Percentiles rank a stretch among this genome's conserved stretches.
phyloP scores from a whole-genome alignment of 2,113 vertebrate genomes.

The Onychorhynchus coronatus region DNA sequence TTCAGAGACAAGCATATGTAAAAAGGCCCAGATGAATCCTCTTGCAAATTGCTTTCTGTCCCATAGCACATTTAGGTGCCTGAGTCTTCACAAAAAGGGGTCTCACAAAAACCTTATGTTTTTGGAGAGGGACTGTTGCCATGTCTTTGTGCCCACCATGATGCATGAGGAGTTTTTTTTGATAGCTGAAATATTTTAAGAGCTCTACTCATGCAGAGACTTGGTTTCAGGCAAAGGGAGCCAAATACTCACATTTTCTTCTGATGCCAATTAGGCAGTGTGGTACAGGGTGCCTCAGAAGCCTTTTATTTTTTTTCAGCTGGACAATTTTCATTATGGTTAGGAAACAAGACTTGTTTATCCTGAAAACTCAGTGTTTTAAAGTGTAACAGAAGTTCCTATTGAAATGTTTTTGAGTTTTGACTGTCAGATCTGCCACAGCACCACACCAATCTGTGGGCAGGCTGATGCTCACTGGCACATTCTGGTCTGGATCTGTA shows the following conservation, averaged over 20 bases:
- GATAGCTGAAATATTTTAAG: background rate
- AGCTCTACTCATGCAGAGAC: background rate
- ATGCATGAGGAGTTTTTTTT: background rate
- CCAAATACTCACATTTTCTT: background rate
- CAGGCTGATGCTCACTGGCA: background rate
- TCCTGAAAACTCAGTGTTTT: background rate
- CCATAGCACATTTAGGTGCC: background rate
- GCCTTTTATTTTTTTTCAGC: background rate
- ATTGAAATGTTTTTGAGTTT: background rate
- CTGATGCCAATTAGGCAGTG: background rate
- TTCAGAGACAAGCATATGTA: conserved; percentile 17
- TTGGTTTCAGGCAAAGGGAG: background rate
- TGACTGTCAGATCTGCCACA: background rate
- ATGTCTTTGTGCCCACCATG: background rate
- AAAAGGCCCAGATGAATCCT: conserved; percentile 6
- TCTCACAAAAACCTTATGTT: background rate
- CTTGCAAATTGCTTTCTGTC: background rate
- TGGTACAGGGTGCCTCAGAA: background rate
- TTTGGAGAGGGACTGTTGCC: background rate
- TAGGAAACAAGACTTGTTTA: background rate
- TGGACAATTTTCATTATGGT: background rate
- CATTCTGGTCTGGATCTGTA: background rate
- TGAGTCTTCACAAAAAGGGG: no score
- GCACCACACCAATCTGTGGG: fast-evolving
- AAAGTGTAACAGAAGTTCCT: background rate